These are phyloP conservation scores for Psittacara wagleri DNA, from an alignment of 2,113 vertebrate genomes.

Conservation along the genomic window DNA sequence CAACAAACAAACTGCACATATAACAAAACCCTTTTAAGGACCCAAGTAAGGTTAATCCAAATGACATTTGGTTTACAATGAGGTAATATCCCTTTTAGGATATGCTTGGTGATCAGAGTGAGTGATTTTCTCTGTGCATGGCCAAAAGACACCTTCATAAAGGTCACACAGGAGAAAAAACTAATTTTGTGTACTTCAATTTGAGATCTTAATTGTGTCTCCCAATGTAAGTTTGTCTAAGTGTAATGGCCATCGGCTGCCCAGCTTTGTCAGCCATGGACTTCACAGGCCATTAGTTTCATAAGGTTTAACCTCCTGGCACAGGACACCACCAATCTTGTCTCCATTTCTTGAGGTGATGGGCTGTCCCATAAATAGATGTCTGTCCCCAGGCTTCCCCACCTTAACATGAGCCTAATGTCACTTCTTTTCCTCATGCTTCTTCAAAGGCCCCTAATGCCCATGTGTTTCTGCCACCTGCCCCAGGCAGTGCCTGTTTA, in stretches of 20 bases:
- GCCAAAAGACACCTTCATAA: not conserved
- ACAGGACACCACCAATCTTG: not conserved
- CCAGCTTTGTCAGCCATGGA: not conserved
- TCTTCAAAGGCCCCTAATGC: not conserved
- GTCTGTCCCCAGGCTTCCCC: not conserved
- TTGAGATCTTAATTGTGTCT: not conserved
- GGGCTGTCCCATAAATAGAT: not conserved
- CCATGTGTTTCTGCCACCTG: fast-evolving
- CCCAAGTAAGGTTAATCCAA: not conserved
- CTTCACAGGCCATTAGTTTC: not conserved
- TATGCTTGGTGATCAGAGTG: not conserved
- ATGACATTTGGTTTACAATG: not conserved
- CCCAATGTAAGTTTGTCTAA: not conserved
- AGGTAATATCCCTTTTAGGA: not conserved
- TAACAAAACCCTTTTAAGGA: not conserved
- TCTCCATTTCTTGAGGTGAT: not conserved
- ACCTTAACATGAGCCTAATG: not conserved
- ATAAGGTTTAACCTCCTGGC: not conserved
- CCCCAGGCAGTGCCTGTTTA: not conserved
- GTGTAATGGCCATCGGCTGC: not conserved
- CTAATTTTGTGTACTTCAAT: not conserved
- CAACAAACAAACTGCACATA: not conserved
- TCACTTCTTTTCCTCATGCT: not conserved
- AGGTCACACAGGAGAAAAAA: not conserved
- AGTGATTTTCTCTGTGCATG: not conserved